These are phyloP conservation scores for Goniozus legneri DNA, from an alignment of 1,140 invertebrate genomes.

Conservation along the genomic window DNA sequence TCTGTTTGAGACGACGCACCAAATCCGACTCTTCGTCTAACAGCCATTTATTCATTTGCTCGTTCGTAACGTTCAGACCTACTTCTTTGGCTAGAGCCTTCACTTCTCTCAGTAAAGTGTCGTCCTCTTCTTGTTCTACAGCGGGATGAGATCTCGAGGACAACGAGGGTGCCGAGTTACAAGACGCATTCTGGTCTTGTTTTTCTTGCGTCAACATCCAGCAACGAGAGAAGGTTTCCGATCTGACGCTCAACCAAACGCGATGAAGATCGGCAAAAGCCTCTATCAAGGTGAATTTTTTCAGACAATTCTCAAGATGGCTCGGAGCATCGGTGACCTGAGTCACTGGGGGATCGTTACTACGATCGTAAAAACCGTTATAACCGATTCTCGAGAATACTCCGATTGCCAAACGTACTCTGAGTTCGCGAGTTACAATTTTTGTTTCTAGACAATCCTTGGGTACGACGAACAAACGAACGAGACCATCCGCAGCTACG, in stretches of 20 bases:
- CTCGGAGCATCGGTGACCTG: slow-evolving; percentile 5
- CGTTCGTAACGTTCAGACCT: slow-evolving; percentile 48
- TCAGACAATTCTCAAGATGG: slow-evolving; percentile 36
- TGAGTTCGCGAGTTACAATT: slow-evolving; percentile 46
- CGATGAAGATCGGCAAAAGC: slow-evolving; percentile 54
- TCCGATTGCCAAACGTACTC: slow-evolving; percentile 45
- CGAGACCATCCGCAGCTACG: slow-evolving; percentile 44
- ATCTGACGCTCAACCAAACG: slow-evolving; percentile 52
- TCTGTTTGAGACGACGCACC: slow-evolving; percentile 27
- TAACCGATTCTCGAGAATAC: slow-evolving; percentile 36
- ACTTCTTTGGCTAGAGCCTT: slow-evolving; percentile 45
- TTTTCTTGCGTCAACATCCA: slow-evolving; percentile 38
- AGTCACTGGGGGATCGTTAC: neutral
- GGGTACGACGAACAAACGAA: slow-evolving; percentile 41
- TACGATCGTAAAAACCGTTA: slow-evolving; percentile 14
- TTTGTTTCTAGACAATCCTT: slow-evolving; percentile 38
- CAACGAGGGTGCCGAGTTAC: slow-evolving; percentile 1
- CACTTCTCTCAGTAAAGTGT: slow-evolving; percentile 42
- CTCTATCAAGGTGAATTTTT: slow-evolving; percentile 51
- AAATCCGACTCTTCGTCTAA: slow-evolving; percentile 36
- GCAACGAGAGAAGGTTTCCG: slow-evolving; percentile 49
- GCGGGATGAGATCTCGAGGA: slow-evolving; percentile 15
- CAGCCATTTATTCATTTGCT: slow-evolving; percentile 46
- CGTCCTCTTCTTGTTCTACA: slow-evolving; percentile 30
- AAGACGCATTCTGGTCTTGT: slow-evolving; percentile 1